These are phyloP conservation scores for Drosophila littoralis DNA, from an alignment of 1,140 invertebrate species.

Conservation along the genomic window DNA sequence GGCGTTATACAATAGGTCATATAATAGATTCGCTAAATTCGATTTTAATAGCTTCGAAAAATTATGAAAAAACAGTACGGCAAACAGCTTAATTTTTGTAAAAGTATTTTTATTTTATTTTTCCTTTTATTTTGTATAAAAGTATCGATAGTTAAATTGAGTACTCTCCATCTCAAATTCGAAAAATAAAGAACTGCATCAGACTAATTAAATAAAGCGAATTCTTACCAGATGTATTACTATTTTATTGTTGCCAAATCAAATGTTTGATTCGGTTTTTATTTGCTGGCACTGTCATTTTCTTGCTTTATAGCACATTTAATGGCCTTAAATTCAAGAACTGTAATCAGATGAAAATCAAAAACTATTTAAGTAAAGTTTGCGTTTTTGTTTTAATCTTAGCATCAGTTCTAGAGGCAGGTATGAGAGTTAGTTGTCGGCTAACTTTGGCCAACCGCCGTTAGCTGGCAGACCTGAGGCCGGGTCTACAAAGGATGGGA, in stretches of 20 bases:
- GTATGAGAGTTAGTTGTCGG: background rate
- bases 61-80: too few relatives aligned
- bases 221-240: background rate
- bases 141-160: too few relatives aligned
- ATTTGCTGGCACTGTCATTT: background rate
- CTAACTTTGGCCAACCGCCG: conserved; percentile 10
- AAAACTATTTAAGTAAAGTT: conserved; percentile 10
- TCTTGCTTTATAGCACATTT: background rate
- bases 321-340: background rate
- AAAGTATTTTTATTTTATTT: too few relatives aligned
- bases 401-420: background rate
- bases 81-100: too few relatives aligned
- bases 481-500: conserved; percentile 20
- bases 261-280: conserved; percentile 1
- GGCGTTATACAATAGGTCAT: too few relatives aligned
- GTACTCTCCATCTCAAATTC: too few relatives aligned
- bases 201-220: too few relatives aligned
- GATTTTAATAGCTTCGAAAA: too few relatives aligned
- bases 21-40: too few relatives aligned
- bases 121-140: too few relatives aligned
- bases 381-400: background rate
- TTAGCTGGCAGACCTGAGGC: conserved; percentile 25
- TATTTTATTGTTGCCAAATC: background rate
- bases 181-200: too few relatives aligned
- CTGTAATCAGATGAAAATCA: conserved; percentile 17